Conservation (phyloP, 2,888 invertebrate species). For the Hartigia nigra region DNA sequence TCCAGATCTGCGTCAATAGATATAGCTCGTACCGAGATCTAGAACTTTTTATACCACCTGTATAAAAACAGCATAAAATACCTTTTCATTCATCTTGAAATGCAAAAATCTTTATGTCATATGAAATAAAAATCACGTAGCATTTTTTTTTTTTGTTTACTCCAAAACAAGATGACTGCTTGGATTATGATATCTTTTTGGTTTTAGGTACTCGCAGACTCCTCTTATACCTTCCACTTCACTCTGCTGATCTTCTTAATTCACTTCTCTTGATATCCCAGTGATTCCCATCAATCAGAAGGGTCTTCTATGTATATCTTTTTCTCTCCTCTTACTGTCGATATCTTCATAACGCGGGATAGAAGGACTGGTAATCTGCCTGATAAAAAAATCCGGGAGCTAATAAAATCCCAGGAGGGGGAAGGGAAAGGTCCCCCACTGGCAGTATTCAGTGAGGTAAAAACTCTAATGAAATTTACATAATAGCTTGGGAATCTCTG, state of each 20-base stretch:
- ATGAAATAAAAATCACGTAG: background rate
- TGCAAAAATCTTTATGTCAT: background rate
- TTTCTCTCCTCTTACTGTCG: background rate
- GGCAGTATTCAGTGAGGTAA: conserved; percentile 25
- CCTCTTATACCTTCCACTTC: background rate
- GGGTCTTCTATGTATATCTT: background rate
- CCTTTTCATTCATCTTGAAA: background rate
- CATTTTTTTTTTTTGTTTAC: background rate
- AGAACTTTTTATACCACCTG: background rate
- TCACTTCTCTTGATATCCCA: background rate
- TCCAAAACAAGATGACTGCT: background rate
- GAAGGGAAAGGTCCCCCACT: background rate
- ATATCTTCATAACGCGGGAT: conserved; percentile 27
- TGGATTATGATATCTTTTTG: background rate
- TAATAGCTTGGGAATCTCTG: conserved; percentile 39
- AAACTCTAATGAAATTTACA: conserved; percentile 51
- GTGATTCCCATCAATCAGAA: background rate
- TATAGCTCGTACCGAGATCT: background rate
- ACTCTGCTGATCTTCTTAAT: background rate
- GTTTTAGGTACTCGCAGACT: background rate
- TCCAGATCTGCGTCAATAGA: background rate
- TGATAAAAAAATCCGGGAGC: conserved; percentile 29
- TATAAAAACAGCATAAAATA: background rate
- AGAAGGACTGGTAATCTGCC: conserved; percentile 23
- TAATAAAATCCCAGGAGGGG: conserved; percentile 32